Evolutionary conservation across 2,797 vertebrate genomes (phyloP).

Genomic region (Momotus momota): DNA sequence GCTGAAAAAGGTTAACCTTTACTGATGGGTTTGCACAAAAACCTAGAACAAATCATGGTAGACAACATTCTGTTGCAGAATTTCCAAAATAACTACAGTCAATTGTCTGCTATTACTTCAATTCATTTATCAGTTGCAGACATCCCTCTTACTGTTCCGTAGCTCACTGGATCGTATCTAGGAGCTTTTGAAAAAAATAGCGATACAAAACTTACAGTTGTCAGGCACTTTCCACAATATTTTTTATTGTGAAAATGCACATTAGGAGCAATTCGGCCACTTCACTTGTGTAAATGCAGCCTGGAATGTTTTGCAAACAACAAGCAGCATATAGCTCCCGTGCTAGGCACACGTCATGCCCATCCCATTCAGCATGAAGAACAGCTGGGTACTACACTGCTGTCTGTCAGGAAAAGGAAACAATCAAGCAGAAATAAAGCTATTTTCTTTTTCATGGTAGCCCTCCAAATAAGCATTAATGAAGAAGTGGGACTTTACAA

Average conservation of each 20-base stretch:
- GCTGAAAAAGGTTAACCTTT: not conserved
- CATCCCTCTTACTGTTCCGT: not conserved
- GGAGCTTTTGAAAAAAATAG: not conserved
- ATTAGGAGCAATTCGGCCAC: not conserved
- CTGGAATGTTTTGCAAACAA: not conserved
- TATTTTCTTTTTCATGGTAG: not conserved
- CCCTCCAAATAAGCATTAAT: not conserved
- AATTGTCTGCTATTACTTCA: not conserved
- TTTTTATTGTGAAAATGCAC: not conserved
- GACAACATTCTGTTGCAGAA: not conserved
- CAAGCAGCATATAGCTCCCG: not conserved
- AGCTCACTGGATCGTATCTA: not conserved
- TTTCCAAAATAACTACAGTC: not conserved
- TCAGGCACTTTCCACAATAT: not conserved
- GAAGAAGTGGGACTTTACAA: not conserved
- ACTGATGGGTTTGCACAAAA: not conserved
- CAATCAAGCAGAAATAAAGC: not conserved
- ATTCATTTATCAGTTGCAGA: constrained; percentile 16
- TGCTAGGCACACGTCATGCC: not conserved
- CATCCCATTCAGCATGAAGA: not conserved
- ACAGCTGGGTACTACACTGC: not conserved
- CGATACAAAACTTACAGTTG: not conserved
- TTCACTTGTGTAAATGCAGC: not conserved
- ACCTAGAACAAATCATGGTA: not conserved
- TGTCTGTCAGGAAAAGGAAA: not conserved